Percentiles rank a stretch among this genome's conserved stretches.
These are phyloP conservation scores for Dasyurus viverrinus DNA, from an alignment of 2,113 vertebrate genomes.

Conservation along the genomic window DNA sequence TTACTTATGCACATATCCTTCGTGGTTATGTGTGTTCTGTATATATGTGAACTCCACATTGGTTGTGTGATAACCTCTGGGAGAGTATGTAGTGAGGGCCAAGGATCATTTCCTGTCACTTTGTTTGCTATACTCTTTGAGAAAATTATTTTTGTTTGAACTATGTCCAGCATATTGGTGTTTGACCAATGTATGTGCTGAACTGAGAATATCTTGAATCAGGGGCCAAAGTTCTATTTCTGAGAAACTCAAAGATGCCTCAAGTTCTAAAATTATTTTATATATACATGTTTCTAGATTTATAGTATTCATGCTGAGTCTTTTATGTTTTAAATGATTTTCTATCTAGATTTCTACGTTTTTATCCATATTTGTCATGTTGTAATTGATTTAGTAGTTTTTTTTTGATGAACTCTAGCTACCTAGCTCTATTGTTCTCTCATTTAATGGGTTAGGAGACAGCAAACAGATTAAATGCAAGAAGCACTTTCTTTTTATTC, in stretches of 20 bases:
- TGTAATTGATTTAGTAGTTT: too few relatives aligned
- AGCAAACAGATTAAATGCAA: neutral
- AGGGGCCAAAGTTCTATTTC: neutral
- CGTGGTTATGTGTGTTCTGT: neutral
- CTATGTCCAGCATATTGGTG: neutral
- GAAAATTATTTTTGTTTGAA: neutral
- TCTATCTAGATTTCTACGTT: neutral
- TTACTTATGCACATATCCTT: neutral
- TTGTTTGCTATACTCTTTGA: neutral
- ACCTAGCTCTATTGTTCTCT: neutral
- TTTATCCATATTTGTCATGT: neutral
- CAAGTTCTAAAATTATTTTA: neutral
- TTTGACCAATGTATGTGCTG: neutral
- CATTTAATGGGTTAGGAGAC: neutral
- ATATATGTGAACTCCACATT: neutral
- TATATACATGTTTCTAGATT: neutral
- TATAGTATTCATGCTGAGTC: neutral
- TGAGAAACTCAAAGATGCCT: neutral
- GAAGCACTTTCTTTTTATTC: neutral
- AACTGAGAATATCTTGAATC: neutral
- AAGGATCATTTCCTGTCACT: neutral
- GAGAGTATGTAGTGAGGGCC: neutral
- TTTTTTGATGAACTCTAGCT: too few relatives aligned
- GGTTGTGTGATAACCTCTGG: neutral
- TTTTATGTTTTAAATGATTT: neutral